Evolutionary conservation across 2,797 vertebrate species (phyloP).

Genomic region (Sphenodon punctatus): DNA sequence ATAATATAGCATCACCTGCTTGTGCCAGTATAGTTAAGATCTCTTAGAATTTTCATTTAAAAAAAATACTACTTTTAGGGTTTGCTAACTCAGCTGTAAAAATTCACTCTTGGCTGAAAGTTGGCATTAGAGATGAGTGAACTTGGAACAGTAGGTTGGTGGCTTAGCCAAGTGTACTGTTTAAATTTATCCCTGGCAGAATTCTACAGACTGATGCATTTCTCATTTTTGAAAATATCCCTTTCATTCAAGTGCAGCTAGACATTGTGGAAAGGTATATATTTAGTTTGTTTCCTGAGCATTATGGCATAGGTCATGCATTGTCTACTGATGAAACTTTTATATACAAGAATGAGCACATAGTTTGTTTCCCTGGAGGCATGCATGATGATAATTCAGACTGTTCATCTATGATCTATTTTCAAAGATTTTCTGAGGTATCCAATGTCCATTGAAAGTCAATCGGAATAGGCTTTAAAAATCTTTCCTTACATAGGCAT

Average conservation of each 20-base stretch:
- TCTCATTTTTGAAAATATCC: neutral
- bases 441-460: no score
- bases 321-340: neutral
- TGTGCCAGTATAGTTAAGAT: neutral
- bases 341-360: neutral
- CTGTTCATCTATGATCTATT: neutral
- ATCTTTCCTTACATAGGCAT: no score
- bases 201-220: neutral
- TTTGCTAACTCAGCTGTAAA: slow-evolving; percentile 11
- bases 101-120: slow-evolving; percentile 2
- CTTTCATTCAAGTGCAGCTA: neutral
- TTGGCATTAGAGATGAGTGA: neutral
- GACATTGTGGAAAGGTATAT: neutral
- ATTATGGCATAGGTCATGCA: neutral
- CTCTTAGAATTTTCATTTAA: slow-evolving; percentile 20
- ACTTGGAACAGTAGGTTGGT: neutral
- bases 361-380: neutral
- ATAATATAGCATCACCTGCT: neutral
- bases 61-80: neutral
- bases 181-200: neutral
- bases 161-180: neutral
- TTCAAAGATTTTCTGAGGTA: no score
- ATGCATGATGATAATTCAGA: neutral
- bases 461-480: no score
- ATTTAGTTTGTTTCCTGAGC: neutral